Base-by-base conservation (phyloP, 1,140 invertebrate genomes). In the Leptopilina clavipes region DNA sequence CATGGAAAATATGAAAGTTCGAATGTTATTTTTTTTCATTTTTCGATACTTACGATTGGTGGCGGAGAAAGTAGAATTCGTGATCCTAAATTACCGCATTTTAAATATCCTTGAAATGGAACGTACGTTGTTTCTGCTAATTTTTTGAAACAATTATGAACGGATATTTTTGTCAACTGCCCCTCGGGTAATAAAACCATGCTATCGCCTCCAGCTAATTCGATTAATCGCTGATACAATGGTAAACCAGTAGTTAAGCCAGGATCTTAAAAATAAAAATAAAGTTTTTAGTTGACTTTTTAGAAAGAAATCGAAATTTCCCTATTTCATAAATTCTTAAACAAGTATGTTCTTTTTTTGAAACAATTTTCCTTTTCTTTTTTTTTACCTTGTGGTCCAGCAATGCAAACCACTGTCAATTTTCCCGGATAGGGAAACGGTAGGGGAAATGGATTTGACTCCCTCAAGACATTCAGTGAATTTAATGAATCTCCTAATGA, bases 371-470 rank as follows among this genome's bases (percentile, higher is more conserved):
- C 0, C 18, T 56, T 18, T 2, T n/a, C 1, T 17, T 11, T 71
- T 40, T 76, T 71, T 40, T 76, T 84, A 90, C 89, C 89, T 85
- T 92, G 91, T 73, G 91, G 91, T 44, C 91, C 89, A n/a, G 92
- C 92, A 44, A 97, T 89, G 78, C 94, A 94, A 43, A 97, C 90
- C 11, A 97, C 87, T 85, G 94, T 94, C 77, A 98, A 91, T 91
- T 95, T 96, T 76, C 94, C 94, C 40, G 95, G 95, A 89, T 96
- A 97, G 12, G 94, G 91, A 88, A 97, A 96, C 11, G 95, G 95
- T 22, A 97, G 90, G 6, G 93, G 92, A 85, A 95, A 94, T 76
- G 91, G 90, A 81, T 91, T 91, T 22, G 86, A 19, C 40, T 90
- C 88, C 75, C 87, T 85, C 7, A 82, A 72, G 10, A 88, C 45